A percentile compares a stretch with the other conserved stretches of the same genome.
phyloP scores from a whole-genome alignment of 2,113 vertebrate species.

The Istiophorus platypterus region DNA sequence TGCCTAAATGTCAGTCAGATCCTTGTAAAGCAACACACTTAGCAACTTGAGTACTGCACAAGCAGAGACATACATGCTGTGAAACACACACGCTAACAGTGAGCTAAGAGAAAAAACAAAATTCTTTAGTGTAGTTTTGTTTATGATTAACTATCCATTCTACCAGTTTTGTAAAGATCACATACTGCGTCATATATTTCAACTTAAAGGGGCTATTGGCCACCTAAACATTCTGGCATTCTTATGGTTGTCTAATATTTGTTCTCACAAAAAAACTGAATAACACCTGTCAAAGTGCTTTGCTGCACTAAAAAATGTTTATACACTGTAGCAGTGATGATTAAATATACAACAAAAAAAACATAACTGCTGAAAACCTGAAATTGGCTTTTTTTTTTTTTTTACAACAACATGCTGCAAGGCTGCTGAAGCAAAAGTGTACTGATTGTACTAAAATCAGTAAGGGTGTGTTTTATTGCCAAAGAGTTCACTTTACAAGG shows the following conservation, averaged over 20 bases:
- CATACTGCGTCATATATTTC: background rate
- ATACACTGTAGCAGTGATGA: too few species aligned
- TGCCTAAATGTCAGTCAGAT: slow-evolving; percentile 83
- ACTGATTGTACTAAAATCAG: too few species aligned
- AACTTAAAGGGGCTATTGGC: background rate
- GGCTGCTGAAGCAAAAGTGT: too few species aligned
- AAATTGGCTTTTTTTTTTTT: too few species aligned
- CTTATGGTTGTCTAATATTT: background rate
- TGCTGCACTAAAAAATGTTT: too few species aligned
- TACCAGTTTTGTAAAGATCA: background rate
- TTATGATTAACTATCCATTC: background rate
- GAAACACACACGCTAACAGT: slow-evolving; percentile 26
- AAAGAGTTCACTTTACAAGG: too few species aligned
- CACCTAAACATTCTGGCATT: background rate
- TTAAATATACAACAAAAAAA: too few species aligned
- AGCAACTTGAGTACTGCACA: slow-evolving; percentile 57
- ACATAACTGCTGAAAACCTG: too few species aligned
- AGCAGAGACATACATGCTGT: slow-evolving; percentile 21
- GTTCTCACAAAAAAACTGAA: background rate
- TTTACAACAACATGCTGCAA: too few species aligned
- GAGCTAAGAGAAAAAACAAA: background rate
- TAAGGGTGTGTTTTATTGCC: too few species aligned
- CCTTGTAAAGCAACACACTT: slow-evolving; percentile 79
- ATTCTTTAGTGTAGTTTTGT: background rate
- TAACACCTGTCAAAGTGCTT: too few species aligned